phyloP scores from a whole-genome alignment of 2,113 vertebrate species.

The Equus przewalskii region DNA sequence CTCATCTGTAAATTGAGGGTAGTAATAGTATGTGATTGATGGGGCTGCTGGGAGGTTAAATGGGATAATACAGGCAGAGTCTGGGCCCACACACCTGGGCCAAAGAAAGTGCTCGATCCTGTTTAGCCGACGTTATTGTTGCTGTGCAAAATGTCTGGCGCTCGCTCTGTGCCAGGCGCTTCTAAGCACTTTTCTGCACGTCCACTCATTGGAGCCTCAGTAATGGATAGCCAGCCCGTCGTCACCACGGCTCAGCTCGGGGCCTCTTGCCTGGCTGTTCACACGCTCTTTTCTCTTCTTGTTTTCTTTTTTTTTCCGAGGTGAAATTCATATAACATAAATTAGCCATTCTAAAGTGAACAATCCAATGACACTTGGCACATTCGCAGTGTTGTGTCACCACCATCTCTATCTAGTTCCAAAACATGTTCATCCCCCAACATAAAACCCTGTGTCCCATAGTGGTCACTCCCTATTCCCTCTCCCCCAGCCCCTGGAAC shows the following conservation, averaged over 20 bases:
- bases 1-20: neutral
- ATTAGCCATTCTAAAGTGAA: neutral
- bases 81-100: too few relatives aligned
- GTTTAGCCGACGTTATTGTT: accelerated
- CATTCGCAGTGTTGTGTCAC: accelerated
- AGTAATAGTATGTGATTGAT: neutral
- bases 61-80: neutral
- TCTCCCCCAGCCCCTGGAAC: accelerated
- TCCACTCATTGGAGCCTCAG: accelerated
- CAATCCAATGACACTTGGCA: too few relatives aligned
- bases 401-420: too few relatives aligned
- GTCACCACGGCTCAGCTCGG: accelerated
- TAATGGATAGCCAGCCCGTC: accelerated
- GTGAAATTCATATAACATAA: neutral
- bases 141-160: too few relatives aligned
- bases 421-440: neutral
- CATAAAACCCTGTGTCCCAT: accelerated
- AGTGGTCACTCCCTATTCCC: accelerated
- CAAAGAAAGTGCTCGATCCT: accelerated
- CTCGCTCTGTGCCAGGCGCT: neutral
- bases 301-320: neutral
- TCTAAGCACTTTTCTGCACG: too few relatives aligned
- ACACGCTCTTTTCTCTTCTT: neutral
- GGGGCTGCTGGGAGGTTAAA: neutral
- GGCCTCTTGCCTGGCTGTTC: neutral